Conservation (phyloP, 1,140 invertebrate species). For the Yoshiicerus persimilis region DNA sequence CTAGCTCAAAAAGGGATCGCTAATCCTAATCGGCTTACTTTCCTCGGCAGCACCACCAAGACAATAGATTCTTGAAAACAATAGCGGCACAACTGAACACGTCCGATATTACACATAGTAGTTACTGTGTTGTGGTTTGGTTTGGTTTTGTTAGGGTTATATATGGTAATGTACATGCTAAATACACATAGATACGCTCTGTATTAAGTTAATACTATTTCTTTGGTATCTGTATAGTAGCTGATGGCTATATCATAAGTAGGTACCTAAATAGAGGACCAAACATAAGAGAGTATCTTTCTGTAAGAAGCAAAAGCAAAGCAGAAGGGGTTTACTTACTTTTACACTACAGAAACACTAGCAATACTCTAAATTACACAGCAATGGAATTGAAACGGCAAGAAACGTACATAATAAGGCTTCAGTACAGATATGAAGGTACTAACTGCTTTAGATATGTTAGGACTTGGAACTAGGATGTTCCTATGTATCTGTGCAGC, state of each 20-base stretch:
- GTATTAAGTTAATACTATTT: not conserved
- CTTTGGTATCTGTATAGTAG: not conserved
- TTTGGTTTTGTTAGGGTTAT: not conserved
- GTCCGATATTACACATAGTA: no score
- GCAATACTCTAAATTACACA: not conserved
- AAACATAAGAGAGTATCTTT: not conserved
- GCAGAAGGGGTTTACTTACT: slow-evolving; percentile 1
- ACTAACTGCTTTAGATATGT: not conserved
- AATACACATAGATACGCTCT: not conserved
- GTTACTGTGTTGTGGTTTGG: not conserved
- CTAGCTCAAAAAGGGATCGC: no score
- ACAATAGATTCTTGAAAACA: no score
- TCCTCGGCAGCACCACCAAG: no score
- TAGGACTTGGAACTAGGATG: not conserved
- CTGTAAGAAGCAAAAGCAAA: not conserved
- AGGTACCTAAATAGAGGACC: not conserved
- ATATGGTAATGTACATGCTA: not conserved
- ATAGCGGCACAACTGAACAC: no score
- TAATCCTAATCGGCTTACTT: no score
- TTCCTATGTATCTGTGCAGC: not conserved
- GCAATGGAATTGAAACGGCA: not conserved
- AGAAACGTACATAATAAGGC: not conserved
- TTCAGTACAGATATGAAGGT: not conserved
- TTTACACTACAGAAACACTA: not conserved
- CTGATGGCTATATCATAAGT: slow-evolving; percentile 2